A percentile compares a stretch with the other conserved stretches of the same genome.
These are phyloP conservation scores for Agrochola macilenta DNA, from an alignment of 2,888 invertebrate species.

Conservation along the genomic window DNA sequence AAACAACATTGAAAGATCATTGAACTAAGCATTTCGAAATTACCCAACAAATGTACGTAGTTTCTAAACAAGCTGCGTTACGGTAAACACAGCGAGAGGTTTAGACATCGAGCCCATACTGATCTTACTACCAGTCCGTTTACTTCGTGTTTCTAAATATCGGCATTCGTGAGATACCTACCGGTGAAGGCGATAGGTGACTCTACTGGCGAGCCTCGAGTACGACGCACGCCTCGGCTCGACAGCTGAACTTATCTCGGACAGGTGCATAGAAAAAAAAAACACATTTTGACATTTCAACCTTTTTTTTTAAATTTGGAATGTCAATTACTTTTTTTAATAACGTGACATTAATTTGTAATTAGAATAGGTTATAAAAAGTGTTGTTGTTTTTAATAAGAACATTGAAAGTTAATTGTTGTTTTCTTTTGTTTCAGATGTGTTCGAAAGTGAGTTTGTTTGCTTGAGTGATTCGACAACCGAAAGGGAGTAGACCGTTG, in stretches of 20 bases:
- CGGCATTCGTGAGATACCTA: slow-evolving; percentile 80
- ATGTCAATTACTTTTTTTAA: not conserved
- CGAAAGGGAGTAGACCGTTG: slow-evolving; percentile 71
- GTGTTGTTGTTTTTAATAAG: slow-evolving; percentile 15
- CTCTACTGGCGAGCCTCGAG: slow-evolving; percentile 80
- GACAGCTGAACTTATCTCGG: slow-evolving; percentile 65
- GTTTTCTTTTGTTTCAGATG: slow-evolving; percentile 88
- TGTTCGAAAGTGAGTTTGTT: slow-evolving; percentile 83
- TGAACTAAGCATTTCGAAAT: slow-evolving; percentile 69
- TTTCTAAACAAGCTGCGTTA: slow-evolving; percentile 69
- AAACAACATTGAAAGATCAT: slow-evolving; percentile 68
- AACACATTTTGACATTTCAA: slow-evolving; percentile 33
- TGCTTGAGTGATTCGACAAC: slow-evolving; percentile 81
- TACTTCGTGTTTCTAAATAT: slow-evolving; percentile 84
- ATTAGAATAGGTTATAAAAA: slow-evolving; percentile 16
- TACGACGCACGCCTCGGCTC: slow-evolving; percentile 82
- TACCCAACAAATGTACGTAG: slow-evolving; percentile 60
- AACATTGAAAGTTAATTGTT: slow-evolving; percentile 65
- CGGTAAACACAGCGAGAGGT: slow-evolving; percentile 71
- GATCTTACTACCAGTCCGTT: slow-evolving; percentile 77
- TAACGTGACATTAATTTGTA: not conserved
- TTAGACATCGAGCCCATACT: slow-evolving; percentile 82
- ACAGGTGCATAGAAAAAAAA: slow-evolving; percentile 74
- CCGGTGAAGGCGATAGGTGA: slow-evolving; percentile 79
- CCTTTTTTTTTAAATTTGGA: slow-evolving; percentile 11